These are phyloP conservation scores for Ichneumon xanthorius DNA, from an alignment of 2,888 invertebrate species.

Conservation along the genomic window DNA sequence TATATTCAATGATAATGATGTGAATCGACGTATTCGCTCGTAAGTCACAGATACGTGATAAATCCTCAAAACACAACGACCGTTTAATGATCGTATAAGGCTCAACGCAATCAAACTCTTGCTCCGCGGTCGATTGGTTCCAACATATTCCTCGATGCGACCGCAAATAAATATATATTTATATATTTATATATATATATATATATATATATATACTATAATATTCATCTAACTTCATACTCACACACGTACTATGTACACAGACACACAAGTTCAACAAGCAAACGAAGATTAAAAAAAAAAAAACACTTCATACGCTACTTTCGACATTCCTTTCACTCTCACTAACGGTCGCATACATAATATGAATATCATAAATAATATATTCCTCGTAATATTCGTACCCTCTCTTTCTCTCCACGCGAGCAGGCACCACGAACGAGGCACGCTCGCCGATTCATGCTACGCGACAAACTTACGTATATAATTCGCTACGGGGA, in stretches of 20 bases:
- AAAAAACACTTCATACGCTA: slow-evolving; percentile 13
- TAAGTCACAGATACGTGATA: slow-evolving; percentile 1
- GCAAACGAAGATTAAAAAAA: slow-evolving; percentile 47
- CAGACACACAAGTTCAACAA: slow-evolving; percentile 45
- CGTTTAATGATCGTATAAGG: slow-evolving; percentile 53
- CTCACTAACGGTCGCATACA: slow-evolving; percentile 48
- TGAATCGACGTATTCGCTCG: slow-evolving; percentile 17
- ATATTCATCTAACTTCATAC: slow-evolving; percentile 40
- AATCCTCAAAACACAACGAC: slow-evolving; percentile 24
- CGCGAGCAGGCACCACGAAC: slow-evolving; percentile 25
- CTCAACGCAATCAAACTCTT: slow-evolving; percentile 55
- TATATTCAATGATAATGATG: slow-evolving; percentile 27
- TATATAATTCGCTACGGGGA: slow-evolving; percentile 74
- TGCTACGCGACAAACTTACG: slow-evolving; percentile 76
- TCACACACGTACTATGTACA: slow-evolving; percentile 57
- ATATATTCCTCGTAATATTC: slow-evolving; percentile 68
- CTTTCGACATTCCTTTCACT: slow-evolving; percentile 20
- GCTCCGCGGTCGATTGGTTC: slow-evolving; percentile 40
- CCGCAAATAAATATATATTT: slow-evolving; percentile 78
- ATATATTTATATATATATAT: slow-evolving; percentile 46
- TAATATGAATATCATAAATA: slow-evolving; percentile 73
- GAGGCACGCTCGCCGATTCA: slow-evolving; percentile 49
- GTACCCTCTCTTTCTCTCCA: slow-evolving; percentile 33
- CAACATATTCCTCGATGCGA: slow-evolving; percentile 45
- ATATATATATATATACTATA: slow-evolving; percentile 22